Percentiles rank a stretch among this genome's conserved stretches.
Evolutionary conservation across 2,797 vertebrate genomes (phyloP).

Genomic region (Picus viridis): DNA sequence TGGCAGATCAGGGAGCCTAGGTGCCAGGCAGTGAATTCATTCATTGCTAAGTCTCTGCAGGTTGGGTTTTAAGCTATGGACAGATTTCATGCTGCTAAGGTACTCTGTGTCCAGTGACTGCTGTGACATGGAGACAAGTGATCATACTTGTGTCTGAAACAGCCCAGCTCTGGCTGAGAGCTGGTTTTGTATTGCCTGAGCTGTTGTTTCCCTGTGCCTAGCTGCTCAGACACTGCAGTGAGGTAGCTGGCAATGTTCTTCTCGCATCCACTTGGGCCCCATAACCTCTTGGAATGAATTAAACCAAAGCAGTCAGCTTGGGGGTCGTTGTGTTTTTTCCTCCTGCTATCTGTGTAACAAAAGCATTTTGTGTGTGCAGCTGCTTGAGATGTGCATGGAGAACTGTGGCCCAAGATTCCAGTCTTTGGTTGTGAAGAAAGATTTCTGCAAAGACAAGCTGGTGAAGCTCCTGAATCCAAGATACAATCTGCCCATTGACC

Average conservation of each 20-base stretch:
- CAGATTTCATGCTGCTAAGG: background rate
- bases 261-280: background rate
- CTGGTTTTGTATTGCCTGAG: background rate
- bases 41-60: background rate
- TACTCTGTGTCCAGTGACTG: background rate
- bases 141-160: background rate
- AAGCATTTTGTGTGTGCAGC: conserved; percentile 61
- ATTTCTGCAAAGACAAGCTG: conserved; percentile 80
- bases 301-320: background rate
- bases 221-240: background rate
- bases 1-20: background rate
- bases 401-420: conserved; percentile 82
- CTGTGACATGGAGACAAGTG: background rate
- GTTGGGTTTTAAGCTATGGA: background rate
- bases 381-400: conserved; percentile 83
- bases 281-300: background rate
- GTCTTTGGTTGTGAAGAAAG: conserved; percentile 81
- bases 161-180: background rate
- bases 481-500: conserved; percentile 75
- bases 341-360: background rate
- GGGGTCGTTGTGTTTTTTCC: background rate
- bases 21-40: background rate
- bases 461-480: conserved; percentile 81
- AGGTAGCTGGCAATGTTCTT: background rate
- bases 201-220: background rate